phyloP scores from a whole-genome alignment of 2,888 invertebrate genomes.

The Nomada hirtipes region DNA sequence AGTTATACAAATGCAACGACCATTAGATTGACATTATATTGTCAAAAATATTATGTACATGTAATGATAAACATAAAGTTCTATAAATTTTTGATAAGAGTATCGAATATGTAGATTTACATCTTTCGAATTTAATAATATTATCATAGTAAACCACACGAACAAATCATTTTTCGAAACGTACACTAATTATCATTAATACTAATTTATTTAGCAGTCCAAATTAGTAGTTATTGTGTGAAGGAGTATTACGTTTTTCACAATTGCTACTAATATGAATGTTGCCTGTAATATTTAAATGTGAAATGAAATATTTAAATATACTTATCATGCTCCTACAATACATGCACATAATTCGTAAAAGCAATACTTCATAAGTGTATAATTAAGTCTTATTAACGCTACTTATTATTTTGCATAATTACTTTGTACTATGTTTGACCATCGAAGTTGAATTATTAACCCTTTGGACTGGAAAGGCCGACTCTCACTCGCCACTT shows the following conservation, averaged over 20 bases:
- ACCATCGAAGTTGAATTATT: conserved; percentile 49
- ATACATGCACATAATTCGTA: conserved; percentile 27
- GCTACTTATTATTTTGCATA: conserved; percentile 58
- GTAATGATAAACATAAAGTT: neutral
- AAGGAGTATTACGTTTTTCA: too few species aligned
- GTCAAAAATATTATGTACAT: conserved; percentile 6
- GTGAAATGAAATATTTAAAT: conserved; percentile 15
- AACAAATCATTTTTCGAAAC: conserved; percentile 11
- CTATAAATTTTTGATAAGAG: neutral
- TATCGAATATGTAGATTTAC: neutral
- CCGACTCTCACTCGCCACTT: neutral
- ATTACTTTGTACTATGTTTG: conserved; percentile 65
- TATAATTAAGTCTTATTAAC: conserved; percentile 46
- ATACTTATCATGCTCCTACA: neutral
- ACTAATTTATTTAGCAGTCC: neutral
- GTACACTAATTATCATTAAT: neutral
- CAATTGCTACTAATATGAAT: conserved; percentile 1
- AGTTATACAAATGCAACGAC: neutral
- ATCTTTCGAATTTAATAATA: conserved; percentile 7
- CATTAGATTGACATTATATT: neutral
- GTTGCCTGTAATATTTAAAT: neutral
- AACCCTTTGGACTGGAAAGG: neutral
- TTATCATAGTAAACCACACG: conserved; percentile 9
- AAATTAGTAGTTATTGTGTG: too few species aligned
- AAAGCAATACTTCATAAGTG: conserved; percentile 32